Percentiles rank a stretch among this genome's conserved stretches.
Evolutionary conservation across 92 coral and sea anemone genomes (phyloP).

Genomic region (Porites divaricata): DNA sequence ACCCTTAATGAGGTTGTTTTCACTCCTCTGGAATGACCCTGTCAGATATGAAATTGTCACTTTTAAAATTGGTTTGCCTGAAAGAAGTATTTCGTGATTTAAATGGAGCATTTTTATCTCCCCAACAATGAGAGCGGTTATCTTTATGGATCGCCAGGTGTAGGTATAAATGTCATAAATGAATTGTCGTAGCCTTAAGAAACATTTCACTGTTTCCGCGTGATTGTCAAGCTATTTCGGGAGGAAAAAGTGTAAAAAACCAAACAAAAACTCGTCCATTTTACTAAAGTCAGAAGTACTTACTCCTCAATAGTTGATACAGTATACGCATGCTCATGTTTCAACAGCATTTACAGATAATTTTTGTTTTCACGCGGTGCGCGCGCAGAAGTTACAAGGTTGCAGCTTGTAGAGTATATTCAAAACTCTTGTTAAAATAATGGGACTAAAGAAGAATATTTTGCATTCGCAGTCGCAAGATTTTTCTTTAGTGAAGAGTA

Average conservation of each 20-base stretch:
- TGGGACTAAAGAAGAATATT: too few species aligned
- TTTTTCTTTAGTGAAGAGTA: too few species aligned
- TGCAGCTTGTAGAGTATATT: too few species aligned
- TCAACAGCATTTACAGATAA: too few species aligned
- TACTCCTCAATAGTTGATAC: neutral
- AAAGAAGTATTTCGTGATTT: slow-evolving; percentile 7
- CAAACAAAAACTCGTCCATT: too few species aligned
- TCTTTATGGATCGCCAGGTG: slow-evolving; percentile 18
- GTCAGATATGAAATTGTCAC: slow-evolving; percentile 26
- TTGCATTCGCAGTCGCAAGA: too few species aligned
- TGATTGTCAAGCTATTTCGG: neutral
- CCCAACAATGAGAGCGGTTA: neutral
- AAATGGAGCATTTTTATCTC: slow-evolving; percentile 13
- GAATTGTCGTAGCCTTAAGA: neutral
- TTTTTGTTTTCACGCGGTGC: too few species aligned
- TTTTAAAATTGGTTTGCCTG: slow-evolving; percentile 3
- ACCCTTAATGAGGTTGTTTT: slow-evolving; percentile 26
- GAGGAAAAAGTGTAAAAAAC: neutral
- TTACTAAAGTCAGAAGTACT: neutral
- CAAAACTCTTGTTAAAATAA: too few species aligned
- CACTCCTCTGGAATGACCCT: slow-evolving; percentile 17
- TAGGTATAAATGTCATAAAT: neutral
- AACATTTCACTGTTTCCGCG: neutral
- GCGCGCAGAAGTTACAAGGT: too few species aligned
- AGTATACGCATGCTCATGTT: neutral